Evolutionary conservation across 2,888 invertebrate species (phyloP), one percentile per base, ranked within the genome.

Genomic region (Cabera pusaria): DNA sequence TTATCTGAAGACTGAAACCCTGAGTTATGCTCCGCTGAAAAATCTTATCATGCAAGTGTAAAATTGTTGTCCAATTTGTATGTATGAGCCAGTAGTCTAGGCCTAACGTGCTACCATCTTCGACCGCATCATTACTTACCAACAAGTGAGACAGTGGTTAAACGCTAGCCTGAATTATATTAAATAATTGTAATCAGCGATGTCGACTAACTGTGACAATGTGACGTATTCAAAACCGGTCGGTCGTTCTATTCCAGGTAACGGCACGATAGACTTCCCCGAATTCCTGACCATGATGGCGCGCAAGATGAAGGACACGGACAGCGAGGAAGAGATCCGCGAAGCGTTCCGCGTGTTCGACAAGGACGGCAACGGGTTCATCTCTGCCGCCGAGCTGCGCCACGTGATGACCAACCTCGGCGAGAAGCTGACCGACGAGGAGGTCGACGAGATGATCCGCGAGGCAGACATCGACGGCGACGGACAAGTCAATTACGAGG

Each of bases 241-340:
- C n/a, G n/a, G n/a, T n/a, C n/a, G n/a, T n/a, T 25, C 2, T 22
- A 45, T 83, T 86, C 40, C 83, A 98, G 98, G 98, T 76, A 99
- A 99, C 90, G 99, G 99, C 77, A 99, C 98, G 85, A 99, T 99
- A 90, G 99, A 99, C 92, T 99, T 99, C 91, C 98, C 98, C 68
- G 99, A 99, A 91, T 99, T 99, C 93, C 93, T 99, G 74, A 98
- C 98, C 82, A 99, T 99, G 98, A 99, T 99, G 99, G 99, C 99
- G 74, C 94, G 98, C 79, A 99, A 99, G 93, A 98, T 99, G 98
- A 98, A 99, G 90, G 98, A 99, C 91, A 98, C 98, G 59, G 99
- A 99, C 91, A 96, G 97, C 85, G 98, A 98, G 93, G 98, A 98
- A 90, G 98, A 99, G 91, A 98, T 99, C 88, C 95, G 98, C 87